Percentiles rank a stretch among this genome's conserved stretches.
phyloP scores from a whole-genome alignment of 2,797 vertebrate species.

The Microhierax caerulescens region DNA sequence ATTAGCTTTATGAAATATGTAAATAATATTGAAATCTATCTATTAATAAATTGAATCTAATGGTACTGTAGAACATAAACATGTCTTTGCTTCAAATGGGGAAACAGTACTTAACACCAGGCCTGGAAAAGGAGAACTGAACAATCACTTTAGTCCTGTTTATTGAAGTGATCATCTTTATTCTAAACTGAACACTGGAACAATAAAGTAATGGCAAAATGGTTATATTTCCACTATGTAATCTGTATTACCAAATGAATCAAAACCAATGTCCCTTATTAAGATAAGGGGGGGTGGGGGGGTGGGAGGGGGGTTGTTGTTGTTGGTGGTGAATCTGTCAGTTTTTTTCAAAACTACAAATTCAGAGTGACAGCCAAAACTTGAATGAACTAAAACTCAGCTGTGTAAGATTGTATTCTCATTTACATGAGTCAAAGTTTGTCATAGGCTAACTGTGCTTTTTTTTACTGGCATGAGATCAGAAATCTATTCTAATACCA shows the following conservation, averaged over 20 bases:
- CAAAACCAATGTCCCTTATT: neutral
- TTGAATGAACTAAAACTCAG: neutral
- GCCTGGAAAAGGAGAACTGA: neutral
- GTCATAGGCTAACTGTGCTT: neutral
- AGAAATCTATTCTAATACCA: neutral
- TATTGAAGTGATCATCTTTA: neutral
- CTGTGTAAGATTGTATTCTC: neutral
- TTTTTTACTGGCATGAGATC: neutral
- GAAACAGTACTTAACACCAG: neutral
- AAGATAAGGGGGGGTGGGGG: neutral
- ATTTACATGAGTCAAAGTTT: neutral
- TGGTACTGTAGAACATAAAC: neutral
- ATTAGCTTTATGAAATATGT: neutral
- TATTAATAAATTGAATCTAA: neutral
- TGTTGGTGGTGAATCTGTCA: neutral
- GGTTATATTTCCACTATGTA: neutral
- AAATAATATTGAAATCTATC: neutral
- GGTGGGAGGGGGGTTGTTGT: too few relatives aligned
- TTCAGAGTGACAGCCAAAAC: neutral
- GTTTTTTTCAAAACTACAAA: neutral
- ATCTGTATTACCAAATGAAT: neutral
- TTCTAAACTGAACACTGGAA: neutral
- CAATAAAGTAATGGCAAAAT: neutral
- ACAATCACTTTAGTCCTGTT: neutral
- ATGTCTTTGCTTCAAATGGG: neutral